Percentiles rank a stretch among this genome's conserved stretches.
These are phyloP conservation scores for Taphrorychus bicolor DNA, from an alignment of 2,888 invertebrate species.

Conservation along the genomic window DNA sequence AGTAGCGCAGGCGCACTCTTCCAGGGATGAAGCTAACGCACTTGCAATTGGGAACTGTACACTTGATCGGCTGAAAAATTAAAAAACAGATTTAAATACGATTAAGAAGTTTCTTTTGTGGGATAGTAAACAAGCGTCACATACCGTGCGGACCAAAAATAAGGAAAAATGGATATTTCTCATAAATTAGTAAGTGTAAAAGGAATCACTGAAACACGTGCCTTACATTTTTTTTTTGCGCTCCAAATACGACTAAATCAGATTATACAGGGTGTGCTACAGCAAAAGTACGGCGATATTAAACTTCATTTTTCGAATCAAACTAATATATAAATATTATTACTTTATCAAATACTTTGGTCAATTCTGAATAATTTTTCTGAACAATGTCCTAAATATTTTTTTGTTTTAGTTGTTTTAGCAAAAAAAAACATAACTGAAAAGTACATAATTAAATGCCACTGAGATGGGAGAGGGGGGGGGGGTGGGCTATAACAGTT, in stretches of 20 bases:
- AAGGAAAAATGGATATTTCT: no score
- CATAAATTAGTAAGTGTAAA: no score
- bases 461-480: not conserved
- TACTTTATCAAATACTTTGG: not conserved
- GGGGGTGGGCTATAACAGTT: not conserved
- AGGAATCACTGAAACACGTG: no score
- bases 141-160: no score
- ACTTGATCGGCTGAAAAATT: constrained; percentile 69
- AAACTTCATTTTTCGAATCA: not conserved
- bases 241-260: no score
- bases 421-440: not conserved
- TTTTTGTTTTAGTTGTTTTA: not conserved
- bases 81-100: no score
- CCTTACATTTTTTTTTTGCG: no score
- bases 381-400: not conserved
- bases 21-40: constrained; percentile 76
- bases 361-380: not conserved
- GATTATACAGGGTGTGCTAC: no score
- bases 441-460: not conserved
- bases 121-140: no score
- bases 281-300: no score
- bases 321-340: no score
- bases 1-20: constrained; percentile 70
- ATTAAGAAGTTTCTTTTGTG: no score
- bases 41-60: constrained; percentile 70